These are phyloP conservation scores for Lapara coniferarum DNA, from an alignment of 2,888 invertebrate species.

Conservation along the genomic window DNA sequence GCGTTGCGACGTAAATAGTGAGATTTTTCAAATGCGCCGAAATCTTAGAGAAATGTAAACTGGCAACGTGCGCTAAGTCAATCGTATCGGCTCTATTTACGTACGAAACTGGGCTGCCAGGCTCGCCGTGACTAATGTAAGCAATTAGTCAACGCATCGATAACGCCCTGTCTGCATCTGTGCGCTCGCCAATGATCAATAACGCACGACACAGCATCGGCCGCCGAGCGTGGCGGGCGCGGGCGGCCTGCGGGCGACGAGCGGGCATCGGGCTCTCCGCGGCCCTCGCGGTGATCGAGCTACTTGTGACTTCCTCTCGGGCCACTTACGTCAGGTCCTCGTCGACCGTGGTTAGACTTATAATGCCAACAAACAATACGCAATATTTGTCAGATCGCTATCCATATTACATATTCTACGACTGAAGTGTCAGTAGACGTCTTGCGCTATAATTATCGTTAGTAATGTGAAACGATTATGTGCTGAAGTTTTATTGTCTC, in stretches of 20 bases:
- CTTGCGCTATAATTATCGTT: background rate
- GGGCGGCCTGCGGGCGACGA: background rate
- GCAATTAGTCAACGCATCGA: slow-evolving; percentile 74
- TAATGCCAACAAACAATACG: slow-evolving; percentile 52
- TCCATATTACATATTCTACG: background rate
- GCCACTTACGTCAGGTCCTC: slow-evolving; percentile 45
- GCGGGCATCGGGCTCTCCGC: background rate
- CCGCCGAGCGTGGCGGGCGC: background rate
- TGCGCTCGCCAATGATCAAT: slow-evolving; percentile 41
- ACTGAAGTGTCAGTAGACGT: slow-evolving; percentile 4
- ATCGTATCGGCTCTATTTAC: slow-evolving; percentile 74
- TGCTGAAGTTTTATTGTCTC: slow-evolving; percentile 12
- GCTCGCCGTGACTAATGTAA: slow-evolving; percentile 67
- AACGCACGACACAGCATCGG: slow-evolving; percentile 33
- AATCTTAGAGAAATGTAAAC: slow-evolving; percentile 44
- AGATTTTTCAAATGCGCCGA: slow-evolving; percentile 23
- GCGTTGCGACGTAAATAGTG: slow-evolving; percentile 21
- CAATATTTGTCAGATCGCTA: slow-evolving; percentile 41
- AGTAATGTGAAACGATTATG: background rate
- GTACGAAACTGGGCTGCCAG: slow-evolving; percentile 61
- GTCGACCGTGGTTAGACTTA: slow-evolving; percentile 51
- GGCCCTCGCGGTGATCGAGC: background rate
- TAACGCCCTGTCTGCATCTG: slow-evolving; percentile 67
- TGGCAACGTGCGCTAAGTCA: slow-evolving; percentile 73
- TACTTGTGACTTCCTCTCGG: slow-evolving; percentile 30